Evolutionary conservation across 2,888 invertebrate genomes (phyloP), one percentile per base, ranked within the genome.

Genomic region (Eristalis intricaria): DNA sequence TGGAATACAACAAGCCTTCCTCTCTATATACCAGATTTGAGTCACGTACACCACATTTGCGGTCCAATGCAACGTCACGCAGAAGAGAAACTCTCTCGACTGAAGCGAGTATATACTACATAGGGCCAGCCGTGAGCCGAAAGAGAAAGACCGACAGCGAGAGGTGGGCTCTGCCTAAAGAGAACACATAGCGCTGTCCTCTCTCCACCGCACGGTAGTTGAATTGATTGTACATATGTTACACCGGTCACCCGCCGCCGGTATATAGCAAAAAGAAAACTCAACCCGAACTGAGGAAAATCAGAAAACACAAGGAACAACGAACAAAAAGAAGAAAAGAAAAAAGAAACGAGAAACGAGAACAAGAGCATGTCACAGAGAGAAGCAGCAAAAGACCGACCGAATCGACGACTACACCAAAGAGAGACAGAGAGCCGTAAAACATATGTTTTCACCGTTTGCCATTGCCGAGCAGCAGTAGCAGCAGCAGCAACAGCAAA

Each of bases 1-100:
- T 29, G 60, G 60, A 43, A 29, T 35, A 26, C 68, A 77, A 77
- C 43, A 68, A 77, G 61, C 35, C 61, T 77, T 76, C 26, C 7
- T 23, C 60, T 60, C 60, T 82, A 87, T 80, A 80, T 77, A 84
- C 87, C 38, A 80, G 84, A 76, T 87, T 87, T 87, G 84, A 87
- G 87, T 87, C 87, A 87, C 87, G 87, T 87, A 87, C 79, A 87
- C 87, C 87, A 84, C 87, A 87, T 87, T 87, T 84, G 84, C 76
- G 87, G 84, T 87, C 71, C 79, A 82, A 71, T 40, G 19, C 26
- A 32, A 77, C 82, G 68, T 81, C 68, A 73, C 56, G 56, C 35
- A 74, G 74, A 87, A 87, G 86, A 87, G 86, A 87, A 85, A 87
- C 68, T 66, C 32, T 61, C 26, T 26, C 40, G 75, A 40, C 64